phyloP scores from a whole-genome alignment of 2,888 invertebrate genomes.

The Lypha dubia region DNA sequence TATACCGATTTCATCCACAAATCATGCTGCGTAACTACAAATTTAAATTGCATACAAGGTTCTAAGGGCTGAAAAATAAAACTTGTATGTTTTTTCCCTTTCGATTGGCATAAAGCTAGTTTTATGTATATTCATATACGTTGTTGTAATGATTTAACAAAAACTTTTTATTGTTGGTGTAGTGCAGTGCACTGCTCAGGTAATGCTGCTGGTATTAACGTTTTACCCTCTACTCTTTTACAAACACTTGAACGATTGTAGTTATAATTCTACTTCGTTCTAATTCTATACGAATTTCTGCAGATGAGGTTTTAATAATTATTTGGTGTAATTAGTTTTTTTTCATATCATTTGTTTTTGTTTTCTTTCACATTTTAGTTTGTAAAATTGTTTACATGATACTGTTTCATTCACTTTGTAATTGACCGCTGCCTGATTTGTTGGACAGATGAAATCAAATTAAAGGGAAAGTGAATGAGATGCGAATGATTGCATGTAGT shows the following conservation, averaged over 20 bases:
- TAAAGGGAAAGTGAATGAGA: constrained; percentile 60
- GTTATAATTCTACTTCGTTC: neutral
- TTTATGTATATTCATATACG: constrained; percentile 75
- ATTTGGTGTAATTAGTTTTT: constrained; percentile 80
- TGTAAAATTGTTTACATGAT: constrained; percentile 17
- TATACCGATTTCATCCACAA: neutral
- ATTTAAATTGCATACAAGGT: neutral
- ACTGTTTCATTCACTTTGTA: constrained; percentile 55
- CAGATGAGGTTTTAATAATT: constrained; percentile 80
- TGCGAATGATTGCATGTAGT: constrained; percentile 22
- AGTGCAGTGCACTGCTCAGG: constrained; percentile 1
- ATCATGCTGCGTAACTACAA: neutral
- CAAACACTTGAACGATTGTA: neutral
- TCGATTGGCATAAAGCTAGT: neutral
- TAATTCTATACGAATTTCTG: constrained; percentile 72
- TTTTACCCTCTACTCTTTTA: neutral
- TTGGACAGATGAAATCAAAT: constrained; percentile 19
- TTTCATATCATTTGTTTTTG: constrained; percentile 57
- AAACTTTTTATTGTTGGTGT: constrained; percentile 73
- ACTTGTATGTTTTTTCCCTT: neutral
- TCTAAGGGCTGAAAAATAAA: neutral
- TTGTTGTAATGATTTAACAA: constrained; percentile 78
- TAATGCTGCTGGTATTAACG: constrained; percentile 4
- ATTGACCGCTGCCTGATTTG: constrained; percentile 21
- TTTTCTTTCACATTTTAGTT: constrained; percentile 47